A percentile compares a stretch with the other conserved stretches of the same genome.
Conservation (phyloP, 1,140 invertebrate genomes). For the Ylistrum balloti region DNA sequence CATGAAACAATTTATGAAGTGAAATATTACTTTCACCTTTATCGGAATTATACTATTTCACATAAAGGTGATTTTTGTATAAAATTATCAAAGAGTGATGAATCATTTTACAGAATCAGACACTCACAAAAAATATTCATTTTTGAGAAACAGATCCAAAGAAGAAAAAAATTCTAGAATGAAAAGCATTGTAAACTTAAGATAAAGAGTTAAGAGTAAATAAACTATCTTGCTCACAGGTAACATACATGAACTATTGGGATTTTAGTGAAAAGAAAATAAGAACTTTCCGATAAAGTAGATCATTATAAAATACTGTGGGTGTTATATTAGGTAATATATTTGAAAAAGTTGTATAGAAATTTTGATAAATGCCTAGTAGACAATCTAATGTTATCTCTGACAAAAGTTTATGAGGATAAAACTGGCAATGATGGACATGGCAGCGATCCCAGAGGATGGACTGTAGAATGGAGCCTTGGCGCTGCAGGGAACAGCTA, state of each 20-base stretch:
- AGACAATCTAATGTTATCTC: background rate
- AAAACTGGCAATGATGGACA: background rate
- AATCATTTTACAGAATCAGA: too few relatives aligned
- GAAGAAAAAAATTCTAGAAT: too few relatives aligned
- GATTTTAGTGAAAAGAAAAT: background rate
- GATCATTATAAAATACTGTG: background rate
- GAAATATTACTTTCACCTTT: too few relatives aligned
- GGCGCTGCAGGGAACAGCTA: constrained; percentile 17
- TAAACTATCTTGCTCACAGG: too few relatives aligned
- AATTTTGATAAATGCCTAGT: constrained; percentile 35
- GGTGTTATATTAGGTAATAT: background rate
- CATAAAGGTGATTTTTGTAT: too few relatives aligned
- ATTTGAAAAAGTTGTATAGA: background rate
- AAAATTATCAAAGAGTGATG: too few relatives aligned
- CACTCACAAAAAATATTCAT: too few relatives aligned
- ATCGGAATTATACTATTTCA: too few relatives aligned
- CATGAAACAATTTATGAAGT: too few relatives aligned
- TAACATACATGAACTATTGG: background rate
- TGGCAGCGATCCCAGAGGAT: background rate
- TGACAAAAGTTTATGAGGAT: background rate
- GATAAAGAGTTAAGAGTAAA: too few relatives aligned
- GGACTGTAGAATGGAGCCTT: background rate
- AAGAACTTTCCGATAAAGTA: background rate
- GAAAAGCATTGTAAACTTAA: too few relatives aligned
- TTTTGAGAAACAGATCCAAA: too few relatives aligned